Percentiles rank a stretch among this genome's conserved stretches.
Evolutionary conservation across 2,113 vertebrate genomes (phyloP).

Genomic region (Cavia aperea): DNA sequence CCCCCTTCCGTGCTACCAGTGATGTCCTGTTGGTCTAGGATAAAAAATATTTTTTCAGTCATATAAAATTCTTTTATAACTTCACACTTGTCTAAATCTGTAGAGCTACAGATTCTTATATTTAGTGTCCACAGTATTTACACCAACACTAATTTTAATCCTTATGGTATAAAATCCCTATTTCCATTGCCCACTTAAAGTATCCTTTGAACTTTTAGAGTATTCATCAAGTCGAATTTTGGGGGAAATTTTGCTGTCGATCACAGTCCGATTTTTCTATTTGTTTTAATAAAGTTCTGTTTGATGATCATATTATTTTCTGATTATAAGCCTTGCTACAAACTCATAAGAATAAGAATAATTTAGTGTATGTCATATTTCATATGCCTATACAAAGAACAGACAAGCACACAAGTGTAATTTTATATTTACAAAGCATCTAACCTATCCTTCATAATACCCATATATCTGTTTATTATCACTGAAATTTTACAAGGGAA

Average conservation of each 20-base stretch:
- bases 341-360: neutral
- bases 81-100: too few relatives aligned
- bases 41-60: neutral
- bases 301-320: neutral
- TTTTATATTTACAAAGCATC: neutral
- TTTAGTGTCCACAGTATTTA: neutral
- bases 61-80: too few relatives aligned
- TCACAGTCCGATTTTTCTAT: neutral
- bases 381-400: neutral
- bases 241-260: neutral
- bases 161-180: neutral
- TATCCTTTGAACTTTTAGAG: neutral
- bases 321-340: neutral
- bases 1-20: too few relatives aligned
- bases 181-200: neutral
- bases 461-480: neutral
- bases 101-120: neutral
- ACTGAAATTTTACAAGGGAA: neutral
- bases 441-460: neutral
- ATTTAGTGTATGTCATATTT: neutral
- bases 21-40: neutral
- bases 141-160: neutral
- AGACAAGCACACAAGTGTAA: neutral
- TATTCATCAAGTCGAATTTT: neutral
- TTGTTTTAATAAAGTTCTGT: neutral